phyloP scores from a whole-genome alignment of 2,888 invertebrate species.

The Chrysomela aeneicollis region DNA sequence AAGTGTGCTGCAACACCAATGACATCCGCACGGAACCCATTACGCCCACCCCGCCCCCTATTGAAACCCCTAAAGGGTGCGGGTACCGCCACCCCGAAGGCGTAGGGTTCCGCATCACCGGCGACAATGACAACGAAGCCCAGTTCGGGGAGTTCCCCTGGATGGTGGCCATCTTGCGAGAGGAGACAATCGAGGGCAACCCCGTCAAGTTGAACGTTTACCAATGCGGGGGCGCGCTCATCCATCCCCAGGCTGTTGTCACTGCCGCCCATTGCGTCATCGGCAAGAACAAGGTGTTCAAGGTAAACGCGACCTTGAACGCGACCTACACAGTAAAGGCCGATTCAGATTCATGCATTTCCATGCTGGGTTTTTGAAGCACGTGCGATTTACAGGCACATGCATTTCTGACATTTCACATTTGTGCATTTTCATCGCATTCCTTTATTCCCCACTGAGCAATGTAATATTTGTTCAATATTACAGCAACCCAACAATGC shows the following conservation, averaged over 20 bases:
- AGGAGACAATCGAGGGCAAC: conserved; percentile 64
- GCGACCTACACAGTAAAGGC: too few species aligned
- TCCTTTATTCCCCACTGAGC: too few species aligned
- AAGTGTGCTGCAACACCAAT: conserved; percentile 65
- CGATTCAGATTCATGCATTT: too few species aligned
- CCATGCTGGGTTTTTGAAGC: too few species aligned
- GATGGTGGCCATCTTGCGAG: conserved; percentile 77
- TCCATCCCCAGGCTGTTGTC: conserved; percentile 76
- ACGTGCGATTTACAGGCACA: too few species aligned
- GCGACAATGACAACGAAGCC: conserved; percentile 71
- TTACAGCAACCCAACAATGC: too few species aligned
- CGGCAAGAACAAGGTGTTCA: conserved; percentile 54
- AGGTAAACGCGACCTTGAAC: too few species aligned
- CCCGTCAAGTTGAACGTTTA: conserved; percentile 45
- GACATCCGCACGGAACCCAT: conserved; percentile 46
- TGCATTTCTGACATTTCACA: too few species aligned
- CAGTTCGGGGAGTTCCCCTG: conserved; percentile 86
- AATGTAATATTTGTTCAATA: too few species aligned
- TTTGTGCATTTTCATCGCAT: too few species aligned
- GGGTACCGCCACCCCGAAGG: conserved; percentile 78
- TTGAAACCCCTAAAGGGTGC: conserved; percentile 64
- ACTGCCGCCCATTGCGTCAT: conserved; percentile 83
- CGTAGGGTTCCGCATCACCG: conserved; percentile 75
- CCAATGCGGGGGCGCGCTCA: conserved; percentile 79
- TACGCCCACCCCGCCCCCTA: conserved; percentile 47